Evolutionary conservation across 2,113 vertebrate genomes (phyloP), one percentile per base, ranked within the genome.

Genomic region (Antechinus flavipes): DNA sequence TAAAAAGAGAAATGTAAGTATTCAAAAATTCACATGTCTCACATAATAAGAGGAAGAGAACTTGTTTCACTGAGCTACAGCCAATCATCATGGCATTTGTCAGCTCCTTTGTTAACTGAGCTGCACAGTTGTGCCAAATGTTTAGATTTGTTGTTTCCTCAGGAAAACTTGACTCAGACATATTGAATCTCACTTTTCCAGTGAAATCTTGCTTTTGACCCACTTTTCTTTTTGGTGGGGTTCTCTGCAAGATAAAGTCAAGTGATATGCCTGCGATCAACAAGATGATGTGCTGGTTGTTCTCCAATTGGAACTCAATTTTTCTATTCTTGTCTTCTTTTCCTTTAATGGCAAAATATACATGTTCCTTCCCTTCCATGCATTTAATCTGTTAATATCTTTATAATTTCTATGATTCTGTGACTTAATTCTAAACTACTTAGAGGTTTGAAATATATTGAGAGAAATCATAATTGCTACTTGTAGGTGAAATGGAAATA

Each of bases 1-100:
- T 54, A 99, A 98, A 90, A 99, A 95, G 96, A 98, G 95, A 97
- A 98, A 26, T 93, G 99, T 99, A 98, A 99, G 98, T 98, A 97
- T 96, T 97, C 95, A 50, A 91, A 76, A 49, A 56, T 93, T 91
- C 55, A 25, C 14, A 2, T 90, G 94, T 61, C 91, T 14, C 54
- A 0, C 94, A 93, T 92, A 54, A 24, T 55, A 92, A 68, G 2
- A 2, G 54, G 27, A 50, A n/a, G 0, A 27, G 52, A 68, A 90
- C 46, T 92, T 55, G 26, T 84, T 91, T 93, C 95, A 90, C 55
- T 56, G 9, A 3, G 89, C 90, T 94, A 89, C 89, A 93, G 97
- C 96, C 90, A 94, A 53, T 50, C 93, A 97, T 90, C 93, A 0
- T 22, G 46, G 35, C 54, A 27, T 93, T 90, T 90, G 3, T 49